Percentiles rank a stretch among this genome's conserved stretches.
These are phyloP conservation scores for Apis florea DNA, from an alignment of 1,140 invertebrate genomes.

Conservation along the genomic window DNA sequence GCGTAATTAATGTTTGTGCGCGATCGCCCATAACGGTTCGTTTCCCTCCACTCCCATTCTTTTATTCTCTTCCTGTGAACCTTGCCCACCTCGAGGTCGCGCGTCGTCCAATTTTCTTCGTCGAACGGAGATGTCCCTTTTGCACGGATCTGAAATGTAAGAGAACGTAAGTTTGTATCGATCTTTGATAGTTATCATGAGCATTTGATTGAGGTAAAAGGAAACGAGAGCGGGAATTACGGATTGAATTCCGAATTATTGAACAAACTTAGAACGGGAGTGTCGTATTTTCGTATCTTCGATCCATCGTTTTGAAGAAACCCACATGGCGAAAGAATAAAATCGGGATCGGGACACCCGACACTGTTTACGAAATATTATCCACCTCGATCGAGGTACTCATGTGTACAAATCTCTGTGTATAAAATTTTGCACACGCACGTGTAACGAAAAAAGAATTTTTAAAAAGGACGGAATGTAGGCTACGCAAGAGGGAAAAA, in stretches of 20 bases:
- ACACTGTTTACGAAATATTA: slow-evolving; percentile 52
- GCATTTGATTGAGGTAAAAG: no score
- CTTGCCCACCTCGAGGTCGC: background rate
- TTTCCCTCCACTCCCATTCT: slow-evolving; percentile 7
- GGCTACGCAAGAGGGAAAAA: background rate
- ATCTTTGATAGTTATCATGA: no score
- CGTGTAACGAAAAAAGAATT: slow-evolving; percentile 7
- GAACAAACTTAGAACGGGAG: no score
- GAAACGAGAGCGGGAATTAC: no score
- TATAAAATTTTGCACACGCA: slow-evolving; percentile 25
- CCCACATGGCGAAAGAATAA: slow-evolving; percentile 27
- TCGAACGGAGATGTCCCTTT: background rate
- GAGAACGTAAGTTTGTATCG: no score
- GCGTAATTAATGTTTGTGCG: slow-evolving; percentile 43
- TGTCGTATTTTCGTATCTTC: background rate
- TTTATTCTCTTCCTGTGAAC: slow-evolving; percentile 8
- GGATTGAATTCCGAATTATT: no score
- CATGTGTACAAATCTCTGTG: slow-evolving; percentile 19
- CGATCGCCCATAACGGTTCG: slow-evolving; percentile 46
- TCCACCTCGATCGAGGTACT: slow-evolving; percentile 30
- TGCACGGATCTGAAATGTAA: no score
- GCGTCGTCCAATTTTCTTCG: background rate
- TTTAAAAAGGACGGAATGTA: background rate
- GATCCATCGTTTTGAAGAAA: background rate
- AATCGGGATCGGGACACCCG: slow-evolving; percentile 39